A percentile compares a stretch with the other conserved stretches of the same genome.
These are phyloP conservation scores for Nixonia krombeini DNA, from an alignment of 1,140 invertebrate species.

Conservation along the genomic window DNA sequence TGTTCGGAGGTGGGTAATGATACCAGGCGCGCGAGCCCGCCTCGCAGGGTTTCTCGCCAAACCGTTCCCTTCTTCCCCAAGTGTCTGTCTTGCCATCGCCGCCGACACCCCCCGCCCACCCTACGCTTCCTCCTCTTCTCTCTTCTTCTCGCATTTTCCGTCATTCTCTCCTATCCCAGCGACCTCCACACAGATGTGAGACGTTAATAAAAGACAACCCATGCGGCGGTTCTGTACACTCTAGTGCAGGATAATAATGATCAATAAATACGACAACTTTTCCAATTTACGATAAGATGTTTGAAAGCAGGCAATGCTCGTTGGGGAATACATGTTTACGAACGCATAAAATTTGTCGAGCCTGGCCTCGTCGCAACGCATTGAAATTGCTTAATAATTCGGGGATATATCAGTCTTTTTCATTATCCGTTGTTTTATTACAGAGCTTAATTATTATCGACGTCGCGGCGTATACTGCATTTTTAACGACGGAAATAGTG, in stretches of 20 bases:
- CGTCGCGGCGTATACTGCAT: too few species aligned
- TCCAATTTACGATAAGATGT: slow-evolving; percentile 26
- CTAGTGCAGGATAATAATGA: slow-evolving; percentile 32
- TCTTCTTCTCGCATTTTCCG: slow-evolving; percentile 15
- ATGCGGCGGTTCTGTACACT: slow-evolving; percentile 10
- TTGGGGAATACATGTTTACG: slow-evolving; percentile 15
- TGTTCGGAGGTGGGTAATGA: slow-evolving; percentile 47
- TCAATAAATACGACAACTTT: slow-evolving; percentile 42
- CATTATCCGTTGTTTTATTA: too few species aligned
- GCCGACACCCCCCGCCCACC: neutral
- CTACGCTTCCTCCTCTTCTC: slow-evolving; percentile 5
- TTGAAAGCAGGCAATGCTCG: neutral
- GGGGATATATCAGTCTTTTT: too few species aligned
- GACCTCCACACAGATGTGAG: slow-evolving; percentile 15
- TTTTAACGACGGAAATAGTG: too few species aligned
- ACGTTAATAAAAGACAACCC: slow-evolving; percentile 36
- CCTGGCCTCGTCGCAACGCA: too few species aligned
- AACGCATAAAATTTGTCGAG: neutral
- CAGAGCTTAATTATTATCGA: too few species aligned
- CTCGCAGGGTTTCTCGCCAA: slow-evolving; percentile 11
- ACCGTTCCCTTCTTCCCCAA: slow-evolving; percentile 19
- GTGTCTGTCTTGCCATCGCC: neutral
- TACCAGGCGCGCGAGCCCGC: slow-evolving; percentile 29
- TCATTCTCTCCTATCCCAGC: slow-evolving; percentile 17
- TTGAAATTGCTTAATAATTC: too few species aligned